Conservation (phyloP, 2,113 vertebrate genomes). For the Stigmatopora argus region DNA sequence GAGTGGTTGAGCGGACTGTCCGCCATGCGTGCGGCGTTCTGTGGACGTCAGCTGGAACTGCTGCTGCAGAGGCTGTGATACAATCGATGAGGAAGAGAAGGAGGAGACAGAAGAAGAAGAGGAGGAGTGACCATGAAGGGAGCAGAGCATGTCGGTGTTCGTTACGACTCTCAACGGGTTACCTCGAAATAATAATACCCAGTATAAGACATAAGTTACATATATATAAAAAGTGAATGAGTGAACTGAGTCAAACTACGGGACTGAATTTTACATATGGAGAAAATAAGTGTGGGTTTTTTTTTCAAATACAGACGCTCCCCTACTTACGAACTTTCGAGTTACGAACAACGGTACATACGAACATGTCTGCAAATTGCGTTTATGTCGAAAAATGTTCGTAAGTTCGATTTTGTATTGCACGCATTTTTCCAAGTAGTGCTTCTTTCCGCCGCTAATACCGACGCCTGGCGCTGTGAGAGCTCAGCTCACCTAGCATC, state of each 20-base stretch:
- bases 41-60: constrained; percentile 40
- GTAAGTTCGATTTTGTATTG: no score
- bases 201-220: neutral
- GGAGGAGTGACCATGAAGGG: constrained; percentile 20
- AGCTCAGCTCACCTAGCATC: no score
- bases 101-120: constrained; percentile 35
- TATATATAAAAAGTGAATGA: constrained; percentile 2
- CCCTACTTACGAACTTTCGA: no score
- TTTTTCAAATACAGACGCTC: no score
- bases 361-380: no score
- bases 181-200: neutral
- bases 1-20: constrained; percentile 89
- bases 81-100: constrained; percentile 38
- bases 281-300: no score
- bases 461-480: no score
- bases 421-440: no score
- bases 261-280: no score
- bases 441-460: no score
- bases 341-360: no score
- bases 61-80: constrained; percentile 45
- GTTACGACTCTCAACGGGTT: neutral
- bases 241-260: neutral
- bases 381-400: no score
- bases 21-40: constrained; percentile 70
- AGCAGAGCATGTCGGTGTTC: neutral